Evolutionary conservation across 2,113 vertebrate species (phyloP).

Genomic region (Cromileptes altivelis): DNA sequence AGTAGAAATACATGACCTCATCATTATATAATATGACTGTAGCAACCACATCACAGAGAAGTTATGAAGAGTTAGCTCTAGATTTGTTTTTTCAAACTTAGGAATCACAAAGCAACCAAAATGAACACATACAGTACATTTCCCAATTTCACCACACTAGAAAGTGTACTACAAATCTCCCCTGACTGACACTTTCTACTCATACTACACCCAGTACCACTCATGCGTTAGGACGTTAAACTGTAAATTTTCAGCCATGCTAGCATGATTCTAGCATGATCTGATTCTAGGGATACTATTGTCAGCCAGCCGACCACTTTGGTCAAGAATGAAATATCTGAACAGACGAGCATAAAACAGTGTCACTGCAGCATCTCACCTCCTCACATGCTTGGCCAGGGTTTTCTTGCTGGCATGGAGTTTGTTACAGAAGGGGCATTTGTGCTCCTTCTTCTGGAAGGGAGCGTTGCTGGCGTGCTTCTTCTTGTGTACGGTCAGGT

Average conservation of each 20-base stretch:
- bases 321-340: background rate
- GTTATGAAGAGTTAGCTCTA: too few species aligned
- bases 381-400: constrained; percentile 93
- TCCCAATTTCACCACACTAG: background rate
- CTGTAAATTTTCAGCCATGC: background rate
- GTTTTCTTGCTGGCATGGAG: constrained; percentile 98
- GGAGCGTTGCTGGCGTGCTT: constrained; percentile 91
- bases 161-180: background rate
- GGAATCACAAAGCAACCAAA: background rate
- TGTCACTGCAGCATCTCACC: constrained; percentile 80
- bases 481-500: constrained; percentile 97
- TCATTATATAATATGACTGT: background rate
- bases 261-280: too few species aligned
- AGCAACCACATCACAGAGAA: background rate
- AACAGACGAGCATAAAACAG: too few species aligned
- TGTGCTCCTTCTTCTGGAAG: constrained; percentile 96
- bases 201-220: background rate
- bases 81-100: background rate
- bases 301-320: background rate
- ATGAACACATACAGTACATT: background rate
- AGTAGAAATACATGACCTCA: background rate
- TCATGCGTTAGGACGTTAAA: background rate
- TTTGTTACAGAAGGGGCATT: constrained; percentile 96
- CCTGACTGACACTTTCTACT: too few species aligned
- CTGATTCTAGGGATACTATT: background rate